Evolutionary conservation across 2,888 invertebrate species (phyloP), one percentile per base, ranked within the genome.

Genomic region (Acanthosepion lycidas): DNA sequence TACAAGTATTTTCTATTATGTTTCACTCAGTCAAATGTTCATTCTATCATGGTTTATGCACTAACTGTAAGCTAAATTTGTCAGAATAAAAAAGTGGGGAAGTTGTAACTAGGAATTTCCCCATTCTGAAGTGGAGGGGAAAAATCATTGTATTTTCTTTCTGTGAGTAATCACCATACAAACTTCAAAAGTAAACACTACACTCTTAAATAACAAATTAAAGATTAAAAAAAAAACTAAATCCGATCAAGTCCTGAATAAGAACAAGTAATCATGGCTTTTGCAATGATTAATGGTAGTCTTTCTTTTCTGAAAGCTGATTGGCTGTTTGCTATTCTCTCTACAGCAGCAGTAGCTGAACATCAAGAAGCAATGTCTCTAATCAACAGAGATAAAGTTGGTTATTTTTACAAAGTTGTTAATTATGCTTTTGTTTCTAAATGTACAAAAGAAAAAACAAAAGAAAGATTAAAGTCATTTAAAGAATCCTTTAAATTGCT

Each of bases 371-470:
- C n/a, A 8, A 15, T n/a, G 33, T 78, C 78, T 78, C n/a, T 78
- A 78, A 78, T 78, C n/a, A 78, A 78, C 28, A 33, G 78, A n/a
- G 18, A 78, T 78, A 33, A 33, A 78, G n/a, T 78, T 15, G n/a
- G 33, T 78, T 78, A 78, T 78, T 78, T 78, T 33, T 78, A 33
- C 78, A 78, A 78, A 78, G 78, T n/a, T 78, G n/a, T 78, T 78
- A 78, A 78, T 78, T 78, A 78, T 78, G n/a, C 78, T 78, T 78
- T 78, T 78, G 78, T 78, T 78, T 78, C 78, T n/a, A 78, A 78
- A 15, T 4, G 15, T 12, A n/a, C 1, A 9, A 78, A 78, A 33
- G 5, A n/a, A 78, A 78, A 33, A 0, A 78, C 42, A 64, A 28
- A 78, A 78, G 5, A 78, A 59, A 59, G 3, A 23, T 23, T 23